Conservation (phyloP, 2,888 invertebrate genomes). For the Tillus elongatus region DNA sequence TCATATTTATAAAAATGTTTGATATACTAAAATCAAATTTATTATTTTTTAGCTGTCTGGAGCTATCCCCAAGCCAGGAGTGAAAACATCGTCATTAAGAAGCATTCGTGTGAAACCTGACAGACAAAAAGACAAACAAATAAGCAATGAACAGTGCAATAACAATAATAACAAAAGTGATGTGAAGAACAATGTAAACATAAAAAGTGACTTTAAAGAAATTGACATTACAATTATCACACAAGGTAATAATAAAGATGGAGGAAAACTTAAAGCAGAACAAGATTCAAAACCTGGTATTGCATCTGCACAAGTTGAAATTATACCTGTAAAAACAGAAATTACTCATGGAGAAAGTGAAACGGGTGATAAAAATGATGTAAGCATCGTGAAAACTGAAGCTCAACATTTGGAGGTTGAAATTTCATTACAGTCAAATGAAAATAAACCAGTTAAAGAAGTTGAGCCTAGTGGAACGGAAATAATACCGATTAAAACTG, state of each 20-base stretch:
- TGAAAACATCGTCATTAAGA: slow-evolving; percentile 48
- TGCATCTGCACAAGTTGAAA: slow-evolving; percentile 13
- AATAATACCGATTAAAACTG: slow-evolving; percentile 12
- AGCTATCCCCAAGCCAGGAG: slow-evolving; percentile 39
- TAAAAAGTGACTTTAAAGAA: neutral
- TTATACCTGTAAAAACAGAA: slow-evolving; percentile 14
- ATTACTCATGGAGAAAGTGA: slow-evolving; percentile 12
- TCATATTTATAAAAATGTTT: too few species aligned
- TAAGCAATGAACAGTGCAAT: slow-evolving; percentile 23
- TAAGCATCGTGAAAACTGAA: slow-evolving; percentile 14
- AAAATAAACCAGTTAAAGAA: slow-evolving; percentile 8
- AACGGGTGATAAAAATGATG: slow-evolving; percentile 13
- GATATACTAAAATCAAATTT: too few species aligned
- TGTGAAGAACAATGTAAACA: slow-evolving; percentile 15
- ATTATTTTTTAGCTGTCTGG: too few species aligned
- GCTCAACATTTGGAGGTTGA: neutral
- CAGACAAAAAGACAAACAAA: slow-evolving; percentile 36
- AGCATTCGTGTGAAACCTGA: slow-evolving; percentile 61
- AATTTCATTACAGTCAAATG: slow-evolving; percentile 5
- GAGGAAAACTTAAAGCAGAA: slow-evolving; percentile 3
- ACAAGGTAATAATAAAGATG: neutral
- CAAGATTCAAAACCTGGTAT: slow-evolving; percentile 16
- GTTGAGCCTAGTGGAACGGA: neutral
- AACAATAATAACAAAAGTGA: slow-evolving; percentile 21
- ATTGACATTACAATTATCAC: neutral